A percentile compares a stretch with the other conserved stretches of the same genome.
Evolutionary conservation across 2,888 invertebrate genomes (phyloP).

Genomic region (Nudaria mundana): DNA sequence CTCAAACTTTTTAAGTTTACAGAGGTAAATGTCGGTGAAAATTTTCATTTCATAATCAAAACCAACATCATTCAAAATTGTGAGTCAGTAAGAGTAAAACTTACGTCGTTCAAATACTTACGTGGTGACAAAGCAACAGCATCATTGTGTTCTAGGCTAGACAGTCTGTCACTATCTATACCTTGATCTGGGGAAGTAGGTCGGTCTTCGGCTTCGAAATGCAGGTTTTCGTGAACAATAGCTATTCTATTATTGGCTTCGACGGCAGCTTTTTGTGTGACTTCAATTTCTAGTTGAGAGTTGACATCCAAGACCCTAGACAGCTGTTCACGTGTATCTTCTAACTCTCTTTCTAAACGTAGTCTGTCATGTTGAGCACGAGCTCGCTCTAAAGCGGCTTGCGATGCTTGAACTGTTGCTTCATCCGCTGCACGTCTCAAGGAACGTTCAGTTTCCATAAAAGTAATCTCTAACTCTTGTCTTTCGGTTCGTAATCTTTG

Average conservation of each 20-base stretch:
- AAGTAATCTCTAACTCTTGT: constrained; percentile 62
- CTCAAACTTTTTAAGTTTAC: too few relatives aligned
- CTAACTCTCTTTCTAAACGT: constrained; percentile 83
- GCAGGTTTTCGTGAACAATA: constrained; percentile 46
- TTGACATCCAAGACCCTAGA: constrained; percentile 52
- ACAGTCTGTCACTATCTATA: constrained; percentile 91
- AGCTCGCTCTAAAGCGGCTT: constrained; percentile 87
- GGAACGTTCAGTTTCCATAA: constrained; percentile 75
- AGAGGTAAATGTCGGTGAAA: too few relatives aligned
- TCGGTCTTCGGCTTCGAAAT: constrained; percentile 66
- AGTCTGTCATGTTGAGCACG: constrained; percentile 86
- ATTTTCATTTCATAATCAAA: too few relatives aligned
- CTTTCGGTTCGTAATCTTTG: constrained; percentile 61
- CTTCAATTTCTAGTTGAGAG: constrained; percentile 68
- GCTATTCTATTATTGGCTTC: constrained; percentile 55
- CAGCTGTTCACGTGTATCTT: constrained; percentile 77
- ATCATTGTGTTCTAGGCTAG: constrained; percentile 83
- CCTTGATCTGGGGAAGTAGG: constrained; percentile 91
- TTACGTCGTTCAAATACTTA: too few relatives aligned
- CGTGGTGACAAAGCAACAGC: constrained; percentile 67
- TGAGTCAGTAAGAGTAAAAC: too few relatives aligned
- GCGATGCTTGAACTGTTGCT: constrained; percentile 87
- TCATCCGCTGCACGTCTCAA: constrained; percentile 86
- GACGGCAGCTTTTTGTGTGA: constrained; percentile 61
- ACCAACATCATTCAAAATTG: too few relatives aligned